Base-by-base conservation (phyloP, 2,797 vertebrate species). In the Tangara arthus region DNA sequence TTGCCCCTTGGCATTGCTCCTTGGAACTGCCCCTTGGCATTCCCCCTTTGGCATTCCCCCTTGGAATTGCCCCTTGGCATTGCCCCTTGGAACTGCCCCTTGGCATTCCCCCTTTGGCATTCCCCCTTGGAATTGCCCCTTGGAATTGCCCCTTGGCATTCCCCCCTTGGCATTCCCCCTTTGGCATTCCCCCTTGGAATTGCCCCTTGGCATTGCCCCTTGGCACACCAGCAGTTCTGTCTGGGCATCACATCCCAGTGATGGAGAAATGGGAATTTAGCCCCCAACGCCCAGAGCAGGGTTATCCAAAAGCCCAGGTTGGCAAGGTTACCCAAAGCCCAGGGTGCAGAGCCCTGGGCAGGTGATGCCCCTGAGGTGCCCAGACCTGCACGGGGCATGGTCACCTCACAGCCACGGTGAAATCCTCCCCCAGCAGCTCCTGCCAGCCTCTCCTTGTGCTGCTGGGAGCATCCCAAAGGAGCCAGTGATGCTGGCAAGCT, bases 381-480 rank as follows among this genome's bases (percentile, higher is more conserved):
- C 6, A 9, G 35, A 18, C 56, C 49, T 20, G 50, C 14, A 0
- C 1, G 37, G 68, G 24, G 2, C 52, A 2, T 0, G 47, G 32
- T 35, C 22, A 50, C 26, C 44, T 53, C 32, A 8, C 1, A 18
- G 34, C 20, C 22, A 7, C 1, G 34, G 66, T 5, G 13, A 53
- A 49, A 55, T 34, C 44, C 68, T 39, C 6, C 7, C 11, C 24
- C 55, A 63, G 63, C 15, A 53, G 20, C 35, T 59, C 49, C 6
- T 14, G 8, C 53, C 46, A 75, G 16, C 15, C 11, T n/a, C 27
- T 71, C n/a, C 21, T 39, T 11, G 20, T 32, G 53, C 49, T 61
- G 32, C 17, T 61, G 71, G 60, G 52, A 49, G 14, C 39, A 23
- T 56, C 56, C 53, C 3, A 18, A 55, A 12, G 37, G 13, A 56